phyloP scores from a whole-genome alignment of 2,888 invertebrate genomes.

The Blomia tropicalis region DNA sequence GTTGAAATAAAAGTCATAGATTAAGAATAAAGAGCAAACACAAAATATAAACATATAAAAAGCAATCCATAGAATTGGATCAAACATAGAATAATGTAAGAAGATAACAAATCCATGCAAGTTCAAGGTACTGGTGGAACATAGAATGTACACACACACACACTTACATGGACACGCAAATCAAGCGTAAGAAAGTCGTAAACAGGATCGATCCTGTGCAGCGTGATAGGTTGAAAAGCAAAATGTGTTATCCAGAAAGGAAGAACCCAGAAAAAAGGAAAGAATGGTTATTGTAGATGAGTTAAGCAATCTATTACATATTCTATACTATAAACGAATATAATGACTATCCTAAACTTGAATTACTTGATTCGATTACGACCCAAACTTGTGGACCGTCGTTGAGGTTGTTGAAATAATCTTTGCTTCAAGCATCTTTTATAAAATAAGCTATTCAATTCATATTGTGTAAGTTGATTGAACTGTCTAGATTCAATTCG shows the following conservation, averaged over 20 bases:
- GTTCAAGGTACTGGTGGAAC: no score
- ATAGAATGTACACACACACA: neutral
- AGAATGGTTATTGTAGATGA: neutral
- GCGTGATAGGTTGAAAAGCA: neutral
- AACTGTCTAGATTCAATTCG: neutral
- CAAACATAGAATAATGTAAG: neutral
- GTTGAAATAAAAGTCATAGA: neutral
- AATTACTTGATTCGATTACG: neutral
- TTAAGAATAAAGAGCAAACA: neutral
- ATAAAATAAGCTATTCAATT: neutral
- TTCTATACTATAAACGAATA: neutral
- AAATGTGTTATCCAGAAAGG: no score
- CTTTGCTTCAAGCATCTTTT: neutral
- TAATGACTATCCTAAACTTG: neutral
- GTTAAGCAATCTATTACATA: neutral
- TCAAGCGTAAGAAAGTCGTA: neutral
- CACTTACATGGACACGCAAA: neutral
- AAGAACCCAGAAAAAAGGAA: no score
- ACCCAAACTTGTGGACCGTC: neutral
- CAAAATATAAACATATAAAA: neutral
- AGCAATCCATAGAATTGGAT: neutral
- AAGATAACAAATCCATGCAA: neutral
- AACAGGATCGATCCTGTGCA: neutral
- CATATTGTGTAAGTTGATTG: neutral
- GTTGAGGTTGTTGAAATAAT: neutral